Evolutionary conservation across 1,140 invertebrate genomes (phyloP), one percentile per base, ranked within the genome.

Genomic region (Philopotamus ludificatus): DNA sequence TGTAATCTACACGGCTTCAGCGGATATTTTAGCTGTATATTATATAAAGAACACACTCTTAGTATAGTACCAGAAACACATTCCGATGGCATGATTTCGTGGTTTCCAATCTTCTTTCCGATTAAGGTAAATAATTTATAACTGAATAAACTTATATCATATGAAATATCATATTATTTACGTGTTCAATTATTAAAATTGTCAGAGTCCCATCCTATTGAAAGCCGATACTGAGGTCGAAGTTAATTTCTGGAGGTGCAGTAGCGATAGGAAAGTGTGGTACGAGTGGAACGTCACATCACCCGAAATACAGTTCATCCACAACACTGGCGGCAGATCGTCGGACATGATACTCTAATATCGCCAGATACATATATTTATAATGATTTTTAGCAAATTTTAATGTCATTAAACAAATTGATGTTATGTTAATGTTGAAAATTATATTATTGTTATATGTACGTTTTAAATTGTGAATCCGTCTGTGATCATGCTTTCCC

Each of bases 81-180:
- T 74, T 94, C 94, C 28, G 82, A 84, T 2, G 91, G 91, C 73
- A 95, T 98, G 93, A 93, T 96, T 71, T 95, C 93, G 69, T 99
- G 97, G 97, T 99, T 98, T 75, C 95, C 96, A 10, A 93, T 97
- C 55, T 92, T 91, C 68, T 97, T 98, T 75, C 95, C 96, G 22
- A 85, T 97, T 16, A 84, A 84, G 77, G 91, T 92, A 83, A 75
- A 76, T 16, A 45, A 23, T 42, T 53, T n/a, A 42, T 18, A 10
- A 20, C 15, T 54, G 47, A 15, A 8, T 21, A 34, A 15, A 42
- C 20, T 22, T 50, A 18, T 22, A 20, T 50, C 22, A 18, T 21
- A 22, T 15, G 7, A 16, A 39, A 22, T 65, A 47, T 26, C 21
- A 25, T 25, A 15, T 63, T 8, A 59, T 50, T 18, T 42, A 61